A percentile compares a stretch with the other conserved stretches of the same genome.
Evolutionary conservation across 2,113 vertebrate species (phyloP).

Genomic region (Corapipo altera): DNA sequence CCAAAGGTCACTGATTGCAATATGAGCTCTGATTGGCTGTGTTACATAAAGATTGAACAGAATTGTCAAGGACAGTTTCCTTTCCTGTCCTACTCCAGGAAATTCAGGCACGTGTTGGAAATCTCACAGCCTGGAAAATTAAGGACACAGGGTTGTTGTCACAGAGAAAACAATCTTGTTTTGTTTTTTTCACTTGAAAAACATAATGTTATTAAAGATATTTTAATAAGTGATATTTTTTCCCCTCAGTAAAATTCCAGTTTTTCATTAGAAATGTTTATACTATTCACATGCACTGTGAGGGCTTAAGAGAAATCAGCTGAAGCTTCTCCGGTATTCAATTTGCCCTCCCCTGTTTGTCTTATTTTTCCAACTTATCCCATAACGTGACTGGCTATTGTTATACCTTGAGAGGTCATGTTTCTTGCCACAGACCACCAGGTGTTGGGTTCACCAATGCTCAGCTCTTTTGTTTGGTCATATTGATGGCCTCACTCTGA

Average conservation of each 20-base stretch:
- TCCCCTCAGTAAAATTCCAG: background rate
- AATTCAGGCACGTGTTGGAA: background rate
- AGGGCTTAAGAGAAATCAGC: background rate
- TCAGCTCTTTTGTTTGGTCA: background rate
- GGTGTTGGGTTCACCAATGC: background rate
- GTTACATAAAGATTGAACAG: too few species aligned
- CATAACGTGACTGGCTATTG: background rate
- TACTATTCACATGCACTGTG: background rate
- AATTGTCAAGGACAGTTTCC: too few species aligned
- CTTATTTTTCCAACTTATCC: background rate
- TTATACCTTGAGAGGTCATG: background rate
- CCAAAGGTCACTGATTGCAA: too few species aligned
- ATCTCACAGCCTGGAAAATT: background rate
- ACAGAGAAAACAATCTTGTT: background rate
- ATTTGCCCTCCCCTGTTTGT: background rate
- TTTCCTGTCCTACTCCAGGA: too few species aligned
- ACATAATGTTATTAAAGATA: background rate
- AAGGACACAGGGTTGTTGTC: accelerated
- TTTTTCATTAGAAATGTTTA: background rate
- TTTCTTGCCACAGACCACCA: background rate
- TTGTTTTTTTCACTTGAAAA: background rate
- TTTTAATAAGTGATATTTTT: background rate
- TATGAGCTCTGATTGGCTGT: too few species aligned
- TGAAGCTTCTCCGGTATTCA: background rate
- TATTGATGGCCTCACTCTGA: background rate